Evolutionary conservation across 2,888 invertebrate species (phyloP).

Genomic region (Hirtodrosophila confusa): DNA sequence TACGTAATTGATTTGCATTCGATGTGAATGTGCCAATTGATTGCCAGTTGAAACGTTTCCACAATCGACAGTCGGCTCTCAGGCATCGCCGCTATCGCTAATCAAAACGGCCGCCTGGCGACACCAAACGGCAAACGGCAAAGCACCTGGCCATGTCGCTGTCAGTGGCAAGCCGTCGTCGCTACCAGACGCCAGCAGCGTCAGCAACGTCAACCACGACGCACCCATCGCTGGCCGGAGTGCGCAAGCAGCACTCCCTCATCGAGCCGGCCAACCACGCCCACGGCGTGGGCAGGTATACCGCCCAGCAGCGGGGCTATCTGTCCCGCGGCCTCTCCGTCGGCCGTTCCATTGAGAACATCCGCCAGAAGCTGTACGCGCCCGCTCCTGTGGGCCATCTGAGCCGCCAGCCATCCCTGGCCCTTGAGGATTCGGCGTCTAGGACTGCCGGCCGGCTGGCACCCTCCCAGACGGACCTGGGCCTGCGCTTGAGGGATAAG

Average conservation of each 20-base stretch:
- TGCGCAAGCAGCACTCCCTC: conserved; percentile 79
- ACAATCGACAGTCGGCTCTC: conserved; percentile 26
- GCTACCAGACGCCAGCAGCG: conserved; percentile 64
- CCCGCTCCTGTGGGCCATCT: conserved; percentile 21
- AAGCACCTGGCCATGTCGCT: conserved; percentile 62
- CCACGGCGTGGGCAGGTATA: conserved; percentile 43
- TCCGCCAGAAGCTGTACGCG: conserved; percentile 67
- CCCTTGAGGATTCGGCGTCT: conserved; percentile 37
- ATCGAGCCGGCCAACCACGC: conserved; percentile 61
- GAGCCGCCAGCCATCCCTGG: conserved; percentile 48
- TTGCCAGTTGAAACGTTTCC: conserved; percentile 51
- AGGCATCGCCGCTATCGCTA: conserved; percentile 46
- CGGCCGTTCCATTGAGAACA: conserved; percentile 75
- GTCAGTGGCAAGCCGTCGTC: conserved; percentile 75
- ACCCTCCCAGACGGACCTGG: conserved; percentile 31
- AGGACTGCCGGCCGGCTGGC: conserved; percentile 35
- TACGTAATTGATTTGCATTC: conserved; percentile 77
- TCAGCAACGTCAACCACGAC: conserved; percentile 7
- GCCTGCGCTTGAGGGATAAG: conserved; percentile 36
- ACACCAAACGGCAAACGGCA: neutral
- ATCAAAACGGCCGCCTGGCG: conserved; percentile 40
- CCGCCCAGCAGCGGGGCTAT: conserved; percentile 65
- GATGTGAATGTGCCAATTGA: conserved; percentile 65
- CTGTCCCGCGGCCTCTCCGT: conserved; percentile 76
- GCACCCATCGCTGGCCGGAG: conserved; percentile 13